These are phyloP conservation scores for Eupeodes luniger DNA, from an alignment of 2,888 invertebrate species.

Conservation along the genomic window DNA sequence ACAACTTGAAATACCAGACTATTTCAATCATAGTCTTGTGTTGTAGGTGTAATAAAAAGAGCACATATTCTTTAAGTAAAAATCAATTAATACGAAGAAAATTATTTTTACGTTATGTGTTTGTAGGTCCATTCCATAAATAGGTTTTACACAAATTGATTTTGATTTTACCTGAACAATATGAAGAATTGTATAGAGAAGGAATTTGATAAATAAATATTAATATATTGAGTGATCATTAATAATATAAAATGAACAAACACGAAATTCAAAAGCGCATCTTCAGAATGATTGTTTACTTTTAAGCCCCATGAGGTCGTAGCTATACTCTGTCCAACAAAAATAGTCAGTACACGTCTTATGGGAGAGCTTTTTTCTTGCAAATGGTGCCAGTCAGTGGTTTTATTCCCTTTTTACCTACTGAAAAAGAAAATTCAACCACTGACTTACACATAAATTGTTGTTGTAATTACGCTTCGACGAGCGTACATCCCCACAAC, in stretches of 20 bases:
- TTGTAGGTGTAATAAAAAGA: conserved; percentile 14
- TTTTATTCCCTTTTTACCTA: too few species aligned
- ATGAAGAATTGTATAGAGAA: background rate
- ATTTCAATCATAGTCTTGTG: background rate
- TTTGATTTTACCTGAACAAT: conserved; percentile 17
- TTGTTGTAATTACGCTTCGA: too few species aligned
- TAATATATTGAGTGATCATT: conserved; percentile 56
- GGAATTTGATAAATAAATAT: conserved; percentile 20
- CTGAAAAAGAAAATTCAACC: too few species aligned
- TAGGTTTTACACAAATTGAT: conserved; percentile 62
- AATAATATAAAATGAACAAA: conserved; percentile 20
- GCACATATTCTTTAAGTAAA: conserved; percentile 32
- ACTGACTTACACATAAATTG: too few species aligned
- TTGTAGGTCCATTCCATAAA: background rate
- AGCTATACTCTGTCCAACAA: too few species aligned
- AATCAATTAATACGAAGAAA: conserved; percentile 63
- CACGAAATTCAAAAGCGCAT: conserved; percentile 17
- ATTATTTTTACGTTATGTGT: conserved; percentile 31
- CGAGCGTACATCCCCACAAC: too few species aligned
- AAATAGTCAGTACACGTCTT: too few species aligned
- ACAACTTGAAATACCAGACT: background rate
- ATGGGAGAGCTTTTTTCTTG: too few species aligned
- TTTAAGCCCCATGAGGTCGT: conserved; percentile 60
- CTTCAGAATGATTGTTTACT: conserved; percentile 44
- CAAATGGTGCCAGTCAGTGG: too few species aligned